phyloP scores from a whole-genome alignment of 2,113 vertebrate species.

The Empidonax alnorum region DNA sequence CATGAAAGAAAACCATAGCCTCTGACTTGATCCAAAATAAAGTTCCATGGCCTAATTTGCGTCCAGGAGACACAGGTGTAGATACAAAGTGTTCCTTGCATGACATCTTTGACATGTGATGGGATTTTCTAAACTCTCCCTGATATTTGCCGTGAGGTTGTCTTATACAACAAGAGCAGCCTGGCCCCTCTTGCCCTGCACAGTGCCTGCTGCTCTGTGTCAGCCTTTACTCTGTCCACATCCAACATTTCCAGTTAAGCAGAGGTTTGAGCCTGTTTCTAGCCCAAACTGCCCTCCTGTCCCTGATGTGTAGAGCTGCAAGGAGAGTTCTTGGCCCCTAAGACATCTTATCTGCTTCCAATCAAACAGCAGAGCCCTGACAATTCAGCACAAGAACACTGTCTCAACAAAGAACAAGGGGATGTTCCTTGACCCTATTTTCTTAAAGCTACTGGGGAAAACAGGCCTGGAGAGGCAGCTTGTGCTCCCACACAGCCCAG shows the following conservation, averaged over 20 bases:
- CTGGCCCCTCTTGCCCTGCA: neutral
- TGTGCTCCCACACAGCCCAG: neutral
- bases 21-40: neutral
- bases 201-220: neutral
- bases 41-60: neutral
- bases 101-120: neutral
- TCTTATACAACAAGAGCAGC: neutral
- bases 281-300: neutral
- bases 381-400: neutral
- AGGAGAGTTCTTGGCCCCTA: neutral
- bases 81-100: neutral
- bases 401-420: neutral
- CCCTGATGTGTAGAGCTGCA: neutral
- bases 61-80: neutral
- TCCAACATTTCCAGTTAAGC: neutral
- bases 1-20: neutral
- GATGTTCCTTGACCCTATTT: neutral
- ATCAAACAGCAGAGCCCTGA: neutral
- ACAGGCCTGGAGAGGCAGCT: neutral
- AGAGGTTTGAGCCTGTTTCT: neutral
- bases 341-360: neutral
- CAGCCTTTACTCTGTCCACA: neutral
- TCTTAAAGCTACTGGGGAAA: neutral
- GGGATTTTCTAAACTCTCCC: neutral
- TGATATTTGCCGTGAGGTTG: neutral